These are phyloP conservation scores for Drosophila parabipectinata DNA, from an alignment of 1,140 invertebrate species.

Conservation along the genomic window DNA sequence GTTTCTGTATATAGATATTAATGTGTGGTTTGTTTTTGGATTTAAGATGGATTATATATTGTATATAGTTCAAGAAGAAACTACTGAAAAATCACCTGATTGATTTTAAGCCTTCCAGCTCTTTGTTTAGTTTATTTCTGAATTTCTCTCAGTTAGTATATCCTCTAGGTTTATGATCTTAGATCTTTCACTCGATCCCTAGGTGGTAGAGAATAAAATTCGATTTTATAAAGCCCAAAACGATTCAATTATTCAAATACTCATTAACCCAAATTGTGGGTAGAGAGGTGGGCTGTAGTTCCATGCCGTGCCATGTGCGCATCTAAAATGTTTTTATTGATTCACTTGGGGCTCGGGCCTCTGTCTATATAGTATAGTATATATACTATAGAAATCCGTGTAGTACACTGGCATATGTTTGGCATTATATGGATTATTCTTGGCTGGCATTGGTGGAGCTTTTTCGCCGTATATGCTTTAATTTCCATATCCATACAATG, in stretches of 20 bases:
- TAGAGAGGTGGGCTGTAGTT: background rate
- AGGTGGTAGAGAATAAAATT: background rate
- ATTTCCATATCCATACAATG: constrained; percentile 62
- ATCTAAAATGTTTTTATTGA: constrained; percentile 48
- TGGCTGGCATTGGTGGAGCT: constrained; percentile 11
- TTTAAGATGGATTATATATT: constrained; percentile 1
- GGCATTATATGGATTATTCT: constrained; percentile 8
- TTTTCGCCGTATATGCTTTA: constrained; percentile 65
- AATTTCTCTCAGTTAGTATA: too few species aligned
- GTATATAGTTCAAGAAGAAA: background rate
- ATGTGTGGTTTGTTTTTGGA: constrained; percentile 5
- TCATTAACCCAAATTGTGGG: constrained; percentile 68
- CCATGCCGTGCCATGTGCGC: constrained; percentile 44
- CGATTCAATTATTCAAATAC: constrained; percentile 51
- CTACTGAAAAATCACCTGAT: background rate
- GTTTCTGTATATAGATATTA: too few species aligned
- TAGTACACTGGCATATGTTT: constrained; percentile 1
- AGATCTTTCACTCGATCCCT: constrained; percentile 8
- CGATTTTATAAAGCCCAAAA: constrained; percentile 1
- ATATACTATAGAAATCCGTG: constrained; percentile 4
- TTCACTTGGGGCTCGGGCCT: constrained; percentile 22
- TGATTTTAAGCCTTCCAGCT: background rate
- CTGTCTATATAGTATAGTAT: constrained; percentile 18
- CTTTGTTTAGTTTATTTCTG: too few species aligned
- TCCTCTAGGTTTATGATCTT: too few species aligned